These are phyloP conservation scores for Gasteruption jaculator DNA, from an alignment of 2,888 invertebrate genomes.

Conservation along the genomic window DNA sequence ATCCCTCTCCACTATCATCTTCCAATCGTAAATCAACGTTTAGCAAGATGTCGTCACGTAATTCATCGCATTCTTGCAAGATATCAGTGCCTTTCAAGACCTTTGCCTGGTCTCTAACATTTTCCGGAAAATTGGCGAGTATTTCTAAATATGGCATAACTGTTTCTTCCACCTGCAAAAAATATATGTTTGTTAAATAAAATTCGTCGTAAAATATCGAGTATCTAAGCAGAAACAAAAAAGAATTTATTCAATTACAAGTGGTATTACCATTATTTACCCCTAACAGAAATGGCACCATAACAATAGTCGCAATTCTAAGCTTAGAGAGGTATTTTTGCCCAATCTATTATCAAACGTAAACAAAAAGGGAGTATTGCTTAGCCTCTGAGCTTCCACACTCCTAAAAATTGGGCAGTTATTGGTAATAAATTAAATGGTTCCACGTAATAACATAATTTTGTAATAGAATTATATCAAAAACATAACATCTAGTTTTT, in stretches of 20 bases:
- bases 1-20: slow-evolving; percentile 70
- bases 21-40: slow-evolving; percentile 91
- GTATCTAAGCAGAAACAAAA: neutral
- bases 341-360: too few relatives aligned
- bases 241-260: too few relatives aligned
- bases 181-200: too few relatives aligned
- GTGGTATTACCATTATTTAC: too few relatives aligned
- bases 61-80: slow-evolving; percentile 78
- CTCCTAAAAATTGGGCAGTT: too few relatives aligned
- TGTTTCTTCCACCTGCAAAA: slow-evolving; percentile 68
- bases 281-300: neutral
- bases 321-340: neutral
- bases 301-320: neutral
- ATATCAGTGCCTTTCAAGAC: slow-evolving; percentile 63
- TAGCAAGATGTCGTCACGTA: slow-evolving; percentile 84
- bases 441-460: too few relatives aligned
- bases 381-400: too few relatives aligned
- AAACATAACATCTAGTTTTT: slow-evolving; percentile 1
- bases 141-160: slow-evolving; percentile 87
- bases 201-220: neutral
- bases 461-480: slow-evolving; percentile 2
- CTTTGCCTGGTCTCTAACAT: slow-evolving; percentile 68
- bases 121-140: slow-evolving; percentile 80
- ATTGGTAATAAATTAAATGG: too few relatives aligned
- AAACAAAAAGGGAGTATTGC: too few relatives aligned